These are phyloP conservation scores for Dexiosoma caninum DNA, from an alignment of 2,888 invertebrate genomes.

Conservation along the genomic window DNA sequence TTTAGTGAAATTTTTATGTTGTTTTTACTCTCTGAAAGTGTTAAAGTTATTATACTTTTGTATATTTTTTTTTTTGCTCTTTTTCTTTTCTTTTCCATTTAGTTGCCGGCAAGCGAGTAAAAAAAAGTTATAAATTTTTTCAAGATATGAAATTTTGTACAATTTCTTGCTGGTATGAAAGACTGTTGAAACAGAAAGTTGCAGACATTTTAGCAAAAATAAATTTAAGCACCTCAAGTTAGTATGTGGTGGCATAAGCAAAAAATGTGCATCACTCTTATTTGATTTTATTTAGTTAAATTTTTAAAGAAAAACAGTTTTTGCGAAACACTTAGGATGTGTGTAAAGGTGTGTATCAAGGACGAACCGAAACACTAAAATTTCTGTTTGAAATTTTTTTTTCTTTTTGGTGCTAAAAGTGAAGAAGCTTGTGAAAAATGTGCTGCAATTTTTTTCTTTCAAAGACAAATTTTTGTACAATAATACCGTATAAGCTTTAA, in stretches of 20 bases:
- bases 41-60: conserved; percentile 9
- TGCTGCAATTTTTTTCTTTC: neutral
- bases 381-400: conserved; percentile 14
- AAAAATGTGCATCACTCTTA: conserved; percentile 19
- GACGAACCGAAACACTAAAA: neutral
- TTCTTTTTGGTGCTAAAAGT: conserved; percentile 14
- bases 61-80: neutral
- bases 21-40: neutral
- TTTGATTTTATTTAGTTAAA: conserved; percentile 44
- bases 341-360: neutral
- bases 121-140: neutral
- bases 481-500: neutral
- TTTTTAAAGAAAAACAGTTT: neutral
- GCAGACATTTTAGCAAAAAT: neutral
- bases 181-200: neutral
- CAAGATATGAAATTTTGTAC: conserved; percentile 5
- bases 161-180: neutral
- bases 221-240: conserved; percentile 25
- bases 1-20: conserved; percentile 19
- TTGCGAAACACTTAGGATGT: neutral
- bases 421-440: conserved; percentile 5
- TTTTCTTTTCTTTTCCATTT: neutral
- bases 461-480: neutral
- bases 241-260: conserved; percentile 38
- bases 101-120: neutral